A percentile compares a stretch with the other conserved stretches of the same genome.
Evolutionary conservation across 2,797 vertebrate species (phyloP).

Genomic region (Xenops minutus): DNA sequence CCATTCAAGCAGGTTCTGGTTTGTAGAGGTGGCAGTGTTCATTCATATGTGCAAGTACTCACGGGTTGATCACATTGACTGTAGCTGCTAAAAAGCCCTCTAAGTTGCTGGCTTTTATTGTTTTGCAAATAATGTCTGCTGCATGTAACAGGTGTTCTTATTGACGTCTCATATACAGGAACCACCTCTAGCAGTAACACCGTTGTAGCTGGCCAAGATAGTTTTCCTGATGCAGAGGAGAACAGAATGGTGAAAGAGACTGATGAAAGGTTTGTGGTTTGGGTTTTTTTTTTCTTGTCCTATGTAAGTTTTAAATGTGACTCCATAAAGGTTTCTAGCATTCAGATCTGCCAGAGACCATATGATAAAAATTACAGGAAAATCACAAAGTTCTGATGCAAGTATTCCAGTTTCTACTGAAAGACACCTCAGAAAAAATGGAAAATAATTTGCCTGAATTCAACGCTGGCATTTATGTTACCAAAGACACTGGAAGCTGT

Average conservation of each 20-base stretch:
- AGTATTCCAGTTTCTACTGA: neutral
- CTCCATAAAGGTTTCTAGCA: neutral
- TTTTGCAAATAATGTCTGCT: neutral
- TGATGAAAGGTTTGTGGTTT: slow-evolving; percentile 87
- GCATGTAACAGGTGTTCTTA: neutral
- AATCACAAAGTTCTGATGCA: neutral
- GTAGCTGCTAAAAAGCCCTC: neutral
- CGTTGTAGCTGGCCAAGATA: slow-evolving; percentile 93
- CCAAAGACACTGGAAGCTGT: neutral
- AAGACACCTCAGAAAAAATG: neutral
- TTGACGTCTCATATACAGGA: slow-evolving; percentile 73
- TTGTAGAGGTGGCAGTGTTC: neutral
- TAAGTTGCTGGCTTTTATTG: neutral
- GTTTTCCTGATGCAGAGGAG: slow-evolving; percentile 88
- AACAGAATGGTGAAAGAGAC: slow-evolving; percentile 87
- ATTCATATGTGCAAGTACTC: neutral
- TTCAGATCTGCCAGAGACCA: neutral
- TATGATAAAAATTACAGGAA: neutral
- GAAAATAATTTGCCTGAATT: neutral
- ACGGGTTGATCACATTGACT: neutral
- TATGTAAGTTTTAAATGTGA: neutral
- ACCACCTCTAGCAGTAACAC: slow-evolving; percentile 98
- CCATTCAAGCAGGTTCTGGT: neutral
- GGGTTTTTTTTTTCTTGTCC: neutral
- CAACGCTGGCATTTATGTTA: neutral